Conservation (phyloP, 2,113 vertebrate genomes). For the Anolis carolinensis region DNA sequence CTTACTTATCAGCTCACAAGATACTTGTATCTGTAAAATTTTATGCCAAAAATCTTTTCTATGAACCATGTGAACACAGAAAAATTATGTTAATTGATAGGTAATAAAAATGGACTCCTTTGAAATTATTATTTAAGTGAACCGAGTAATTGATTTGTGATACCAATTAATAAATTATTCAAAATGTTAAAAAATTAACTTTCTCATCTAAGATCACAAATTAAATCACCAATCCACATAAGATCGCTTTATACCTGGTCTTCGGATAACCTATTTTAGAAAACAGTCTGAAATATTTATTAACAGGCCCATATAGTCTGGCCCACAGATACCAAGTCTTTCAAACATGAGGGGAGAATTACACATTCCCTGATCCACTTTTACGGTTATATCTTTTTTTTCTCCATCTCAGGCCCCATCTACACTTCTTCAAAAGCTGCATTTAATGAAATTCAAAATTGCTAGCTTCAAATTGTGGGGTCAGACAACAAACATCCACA, state of each 20-base stretch:
- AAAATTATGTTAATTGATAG: not conserved
- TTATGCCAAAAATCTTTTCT: not conserved
- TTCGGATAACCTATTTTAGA: not conserved
- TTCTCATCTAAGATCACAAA: not conserved
- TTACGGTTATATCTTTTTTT: no score
- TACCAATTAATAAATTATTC: not conserved
- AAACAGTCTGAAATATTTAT: no score
- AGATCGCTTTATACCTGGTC: not conserved
- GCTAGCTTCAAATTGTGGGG: no score
- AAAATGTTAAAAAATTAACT: not conserved
- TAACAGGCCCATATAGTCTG: no score
- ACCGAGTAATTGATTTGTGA: not conserved
- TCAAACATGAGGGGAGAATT: not conserved
- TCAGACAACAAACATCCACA: no score
- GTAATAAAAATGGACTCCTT: not conserved
- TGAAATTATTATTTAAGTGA: not conserved
- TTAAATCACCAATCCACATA: not conserved
- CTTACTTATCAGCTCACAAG: not conserved
- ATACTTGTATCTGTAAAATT: not conserved
- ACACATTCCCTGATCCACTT: no score
- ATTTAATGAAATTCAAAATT: no score
- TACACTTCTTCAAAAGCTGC: no score
- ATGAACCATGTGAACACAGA: not conserved
- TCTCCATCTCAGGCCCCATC: no score
- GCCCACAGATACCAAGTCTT: not conserved